Evolutionary conservation across 2,797 vertebrate genomes (phyloP).

Genomic region (Leptoclinus maculatus): DNA sequence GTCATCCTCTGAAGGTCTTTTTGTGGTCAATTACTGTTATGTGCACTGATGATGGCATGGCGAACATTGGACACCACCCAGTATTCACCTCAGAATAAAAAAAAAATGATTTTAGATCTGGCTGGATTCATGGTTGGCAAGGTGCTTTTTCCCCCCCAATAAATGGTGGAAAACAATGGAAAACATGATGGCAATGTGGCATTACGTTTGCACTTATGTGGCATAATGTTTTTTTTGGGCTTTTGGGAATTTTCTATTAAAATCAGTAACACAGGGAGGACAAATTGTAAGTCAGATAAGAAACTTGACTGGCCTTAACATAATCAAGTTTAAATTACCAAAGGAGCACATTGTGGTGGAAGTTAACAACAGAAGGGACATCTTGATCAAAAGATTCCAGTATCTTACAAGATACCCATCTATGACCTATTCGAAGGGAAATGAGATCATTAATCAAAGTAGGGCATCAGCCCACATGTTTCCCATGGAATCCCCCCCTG

Average conservation of each 20-base stretch:
- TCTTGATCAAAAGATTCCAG: slow-evolving; percentile 47
- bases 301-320: slow-evolving; percentile 22
- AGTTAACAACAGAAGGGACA: slow-evolving; percentile 38
- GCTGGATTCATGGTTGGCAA: not conserved
- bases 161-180: not conserved
- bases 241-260: slow-evolving; percentile 1
- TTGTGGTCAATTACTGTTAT: not conserved
- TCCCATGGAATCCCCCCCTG: slow-evolving; percentile 18
- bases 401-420: slow-evolving; percentile 47
- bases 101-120: not conserved
- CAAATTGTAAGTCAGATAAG: slow-evolving; percentile 28
- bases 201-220: not conserved
- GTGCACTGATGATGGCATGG: not conserved
- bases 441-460: slow-evolving; percentile 43
- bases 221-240: not conserved
- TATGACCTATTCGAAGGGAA: slow-evolving; percentile 39
- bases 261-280: slow-evolving; percentile 10
- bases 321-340: slow-evolving; percentile 12
- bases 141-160: not conserved
- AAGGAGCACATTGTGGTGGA: not conserved
- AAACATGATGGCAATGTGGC: not conserved
- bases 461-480: slow-evolving; percentile 28
- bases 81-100: not conserved
- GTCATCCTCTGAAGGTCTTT: not conserved
- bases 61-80: not conserved